Evolutionary conservation across 2,797 vertebrate species (phyloP), one percentile per base, ranked within the genome.

Genomic region (Sphenopsis melanotis): DNA sequence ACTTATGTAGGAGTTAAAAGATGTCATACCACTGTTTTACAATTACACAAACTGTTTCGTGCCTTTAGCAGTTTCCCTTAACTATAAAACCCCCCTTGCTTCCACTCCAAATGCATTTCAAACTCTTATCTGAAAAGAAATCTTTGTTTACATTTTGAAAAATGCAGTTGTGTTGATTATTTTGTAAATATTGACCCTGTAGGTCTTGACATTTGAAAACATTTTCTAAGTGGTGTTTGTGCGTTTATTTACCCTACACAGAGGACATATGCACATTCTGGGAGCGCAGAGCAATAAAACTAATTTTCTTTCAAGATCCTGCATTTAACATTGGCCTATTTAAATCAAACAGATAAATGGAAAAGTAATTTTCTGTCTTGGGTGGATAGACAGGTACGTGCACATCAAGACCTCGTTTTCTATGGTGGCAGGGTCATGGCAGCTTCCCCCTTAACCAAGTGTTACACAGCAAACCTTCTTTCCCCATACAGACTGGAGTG

Each of bases 401-500:
- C 3, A 4, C 52, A 36, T 0, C 1, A 49, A 66, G 15, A 4
- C 6, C n/a, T 83, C 0, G 0, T 3, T 6, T 59, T 72, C 10
- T 12, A 0, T 39, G 3, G 36, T 20, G 26, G 10, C 1, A 2
- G 5, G 22, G 41, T 81, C 32, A 2, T 4, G 29, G 30, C 32
- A 77, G 53, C 60, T 55, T 74, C 23, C 9, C 16, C 11, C 6
- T 69, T 50, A 85, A 32, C 7, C 11, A 37, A 44, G n/a, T 0
- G 1, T n/a, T 46, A 3, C 0, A 0, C 10, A 30, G 79, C 30
- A 88, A 71, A 74, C 36, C 23, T 64, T 27, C 12, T 49, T 74
- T 77, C 64, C 18, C 61, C 24, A 5, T 12, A 16, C 41, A 29
- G 55, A 24, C 13, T 19, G 22, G 9, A 32, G 16, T 16, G 27